Base-by-base conservation (phyloP, 2,113 vertebrate genomes). In the Nothocercus nigrocapillus region DNA sequence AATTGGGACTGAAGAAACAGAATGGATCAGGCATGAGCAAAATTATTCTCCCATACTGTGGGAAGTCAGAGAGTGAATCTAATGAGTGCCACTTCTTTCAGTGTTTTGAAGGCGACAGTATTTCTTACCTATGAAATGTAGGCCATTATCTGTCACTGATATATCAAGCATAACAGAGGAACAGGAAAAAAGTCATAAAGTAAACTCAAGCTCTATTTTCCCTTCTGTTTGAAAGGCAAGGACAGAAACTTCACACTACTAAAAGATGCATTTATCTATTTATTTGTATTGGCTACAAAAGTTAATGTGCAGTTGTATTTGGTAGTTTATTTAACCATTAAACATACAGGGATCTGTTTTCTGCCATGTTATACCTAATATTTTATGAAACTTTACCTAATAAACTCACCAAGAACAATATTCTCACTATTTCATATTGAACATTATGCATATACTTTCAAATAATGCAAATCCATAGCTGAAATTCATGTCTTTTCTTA, bases 81-180 rank as follows among this genome's bases (percentile, higher is more conserved):
- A 90, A 51, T 64, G 96, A 97, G 94, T 88, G 69, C 90, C 82
- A 90, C 45, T 95, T 95, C 91, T 83, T 88, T 93, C 87, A 78
- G 82, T 76, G 38, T 63, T 83, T 73, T 82, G 85, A 86, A 93
- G 94, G 90, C 96, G 47, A 34, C 85, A 93, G 53, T 59, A 27
- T 93, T 96, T 95, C 95, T 96, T 85, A 96, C 62, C 88, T 95
- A 72, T 88, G 92, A 96, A 96, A 88, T 90, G 63, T 64, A 77
- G 89, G n/a, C 92, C 82, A 76, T 97, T 95, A 91, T 88, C 95
- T 96, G 85, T 78, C 82, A 53, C 11, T 84, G 82, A 68, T 91
- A 51, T 88, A 93, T 96, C 85, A 86, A 94, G 69, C 70, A 79
- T 63, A 93, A 91, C 30, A 27, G 56, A 81, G 56, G 38, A 1